Percentiles rank a stretch among this genome's conserved stretches.
Evolutionary conservation across 2,113 vertebrate species (phyloP).

Genomic region (Hypanus sabinus): DNA sequence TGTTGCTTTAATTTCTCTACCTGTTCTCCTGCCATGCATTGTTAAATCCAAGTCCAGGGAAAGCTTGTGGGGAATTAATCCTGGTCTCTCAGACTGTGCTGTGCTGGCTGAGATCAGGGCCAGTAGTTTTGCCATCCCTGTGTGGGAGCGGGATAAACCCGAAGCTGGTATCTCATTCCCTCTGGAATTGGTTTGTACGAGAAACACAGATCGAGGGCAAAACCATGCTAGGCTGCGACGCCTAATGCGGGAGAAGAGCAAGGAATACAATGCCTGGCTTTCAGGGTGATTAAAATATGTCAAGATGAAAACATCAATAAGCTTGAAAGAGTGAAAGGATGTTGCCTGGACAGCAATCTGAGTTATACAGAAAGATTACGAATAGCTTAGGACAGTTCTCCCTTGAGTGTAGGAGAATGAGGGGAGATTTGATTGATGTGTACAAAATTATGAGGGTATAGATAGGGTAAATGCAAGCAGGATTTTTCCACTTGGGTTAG

Average conservation of each 20-base stretch:
- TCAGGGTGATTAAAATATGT: not conserved
- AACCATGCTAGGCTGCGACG: not conserved
- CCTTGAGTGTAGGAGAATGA: too few species aligned
- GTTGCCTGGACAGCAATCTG: too few species aligned
- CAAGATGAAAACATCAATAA: too few species aligned
- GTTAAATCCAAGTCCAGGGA: not conserved
- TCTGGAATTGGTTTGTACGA: not conserved
- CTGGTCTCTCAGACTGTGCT: not conserved
- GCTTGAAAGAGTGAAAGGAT: too few species aligned
- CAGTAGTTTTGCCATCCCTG: not conserved
- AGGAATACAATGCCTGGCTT: not conserved
- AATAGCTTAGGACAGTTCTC: too few species aligned
- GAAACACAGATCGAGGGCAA: not conserved
- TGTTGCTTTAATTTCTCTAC: slow-evolving; percentile 29
- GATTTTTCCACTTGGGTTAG: too few species aligned
- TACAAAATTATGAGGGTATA: too few species aligned
- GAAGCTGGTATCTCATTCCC: not conserved
- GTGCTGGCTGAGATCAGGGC: not conserved
- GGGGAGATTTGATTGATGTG: too few species aligned
- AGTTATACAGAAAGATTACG: too few species aligned
- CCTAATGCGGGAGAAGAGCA: not conserved
- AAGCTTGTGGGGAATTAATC: not conserved
- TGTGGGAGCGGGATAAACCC: not conserved
- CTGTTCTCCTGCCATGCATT: slow-evolving; percentile 10
- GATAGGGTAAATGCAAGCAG: too few species aligned